A percentile compares a stretch with the other conserved stretches of the same genome.
Conservation (phyloP, 2,888 invertebrate species). For the Cephus nigrinus region DNA sequence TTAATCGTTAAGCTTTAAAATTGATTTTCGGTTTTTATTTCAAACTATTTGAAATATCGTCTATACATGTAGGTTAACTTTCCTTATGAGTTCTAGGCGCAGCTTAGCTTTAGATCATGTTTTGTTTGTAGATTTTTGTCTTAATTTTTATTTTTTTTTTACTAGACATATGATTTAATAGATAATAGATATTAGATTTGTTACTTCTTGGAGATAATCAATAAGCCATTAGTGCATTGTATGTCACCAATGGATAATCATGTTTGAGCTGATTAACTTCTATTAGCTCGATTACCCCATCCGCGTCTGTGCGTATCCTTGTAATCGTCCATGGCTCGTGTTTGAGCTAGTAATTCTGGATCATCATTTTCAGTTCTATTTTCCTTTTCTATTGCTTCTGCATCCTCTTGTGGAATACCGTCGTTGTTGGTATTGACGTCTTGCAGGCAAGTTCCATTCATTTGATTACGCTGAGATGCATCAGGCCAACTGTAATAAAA, state of each 20-base stretch:
- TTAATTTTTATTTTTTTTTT: neutral
- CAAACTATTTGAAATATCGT: neutral
- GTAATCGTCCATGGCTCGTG: slow-evolving; percentile 84
- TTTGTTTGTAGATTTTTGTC: neutral
- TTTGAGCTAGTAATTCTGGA: slow-evolving; percentile 73
- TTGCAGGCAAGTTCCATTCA: slow-evolving; percentile 43
- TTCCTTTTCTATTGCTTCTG: slow-evolving; percentile 74
- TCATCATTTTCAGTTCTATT: slow-evolving; percentile 78
- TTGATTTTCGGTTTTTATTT: neutral
- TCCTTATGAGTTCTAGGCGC: no score
- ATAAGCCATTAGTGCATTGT: neutral
- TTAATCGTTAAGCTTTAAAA: neutral
- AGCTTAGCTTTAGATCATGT: neutral
- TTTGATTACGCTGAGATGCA: slow-evolving; percentile 41
- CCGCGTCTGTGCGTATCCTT: slow-evolving; percentile 89
- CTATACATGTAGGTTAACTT: no score
- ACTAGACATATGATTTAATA: neutral
- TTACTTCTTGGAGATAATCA: neutral
- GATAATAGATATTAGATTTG: neutral
- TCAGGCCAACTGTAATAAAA: slow-evolving; percentile 52
- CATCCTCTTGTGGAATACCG: slow-evolving; percentile 63
- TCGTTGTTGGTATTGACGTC: slow-evolving; percentile 29
- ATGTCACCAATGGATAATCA: neutral
- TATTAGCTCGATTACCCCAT: slow-evolving; percentile 86
- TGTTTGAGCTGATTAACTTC: slow-evolving; percentile 70